Base-by-base conservation (phyloP, 1,140 invertebrate species). In the Zaprionus davidi region DNA sequence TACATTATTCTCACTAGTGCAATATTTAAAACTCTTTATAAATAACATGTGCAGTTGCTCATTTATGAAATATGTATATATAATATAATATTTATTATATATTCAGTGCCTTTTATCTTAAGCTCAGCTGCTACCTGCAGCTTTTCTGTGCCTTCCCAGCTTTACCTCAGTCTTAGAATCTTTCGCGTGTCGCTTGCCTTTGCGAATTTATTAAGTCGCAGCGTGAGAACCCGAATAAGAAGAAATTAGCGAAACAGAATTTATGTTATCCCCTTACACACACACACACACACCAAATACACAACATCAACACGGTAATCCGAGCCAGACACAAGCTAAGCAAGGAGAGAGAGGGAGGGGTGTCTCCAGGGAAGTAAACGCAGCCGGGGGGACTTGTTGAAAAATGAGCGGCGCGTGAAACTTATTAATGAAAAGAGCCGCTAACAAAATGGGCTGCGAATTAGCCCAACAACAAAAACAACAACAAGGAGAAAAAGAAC, bases 351-450 rank as follows among this genome's bases (percentile, higher is more conserved):
- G 56, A 24, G 57, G 4, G 15, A 41, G 46, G 28, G 28, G 7
- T 31, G 2, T 31, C 9, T 7, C 28, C 28, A 9, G 20, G 31
- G 31, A 28, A 24, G n/a, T 22, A 56, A 46, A 5, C 22, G n/a
- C 3, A 34, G 22, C 55, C 28, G 62, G 22, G 13, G 51, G 31
- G 83, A 28, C 44, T 66, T 76, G 75, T 74, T 85, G 85, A 90
- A 90, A 90, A 90, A 82, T 90, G 86, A 90, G 82, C 86, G 81
- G 72, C 85, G 85, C 85, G 85, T 90, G 85, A 90, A 90, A 90
- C 82, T 90, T 90, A 90, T 90, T 90, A 90, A 90, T 90, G 79
- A 85, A 85, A 90, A 90, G 86, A 62, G 79, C 79, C 86, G 79
- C 86, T 76, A 85, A 87, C 78, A 59, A 90, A 79, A 88, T 88